phyloP scores from a whole-genome alignment of 2,888 invertebrate species.

The Baronia brevicornis region DNA sequence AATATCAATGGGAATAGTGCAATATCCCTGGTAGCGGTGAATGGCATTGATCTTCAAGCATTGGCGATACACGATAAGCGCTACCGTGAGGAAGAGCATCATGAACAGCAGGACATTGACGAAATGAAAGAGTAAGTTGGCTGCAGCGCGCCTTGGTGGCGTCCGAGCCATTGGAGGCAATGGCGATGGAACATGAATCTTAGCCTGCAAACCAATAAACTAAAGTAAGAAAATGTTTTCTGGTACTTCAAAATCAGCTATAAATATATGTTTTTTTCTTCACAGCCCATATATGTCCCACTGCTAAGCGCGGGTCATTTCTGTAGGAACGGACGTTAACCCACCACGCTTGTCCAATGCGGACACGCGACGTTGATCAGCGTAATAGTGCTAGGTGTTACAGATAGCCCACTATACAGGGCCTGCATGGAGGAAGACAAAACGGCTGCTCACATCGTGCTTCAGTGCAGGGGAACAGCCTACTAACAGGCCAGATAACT shows the following conservation, averaged over 20 bases:
- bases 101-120: slow-evolving; percentile 82
- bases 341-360: too few relatives aligned
- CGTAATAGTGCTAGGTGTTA: too few relatives aligned
- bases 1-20: slow-evolving; percentile 77
- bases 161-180: slow-evolving; percentile 22
- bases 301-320: too few relatives aligned
- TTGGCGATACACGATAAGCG: slow-evolving; percentile 84
- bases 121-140: slow-evolving; percentile 61
- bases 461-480: too few relatives aligned
- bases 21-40: slow-evolving; percentile 80
- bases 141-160: slow-evolving; percentile 14
- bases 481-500: too few relatives aligned
- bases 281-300: neutral
- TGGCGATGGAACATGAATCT: slow-evolving; percentile 67
- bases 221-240: neutral
- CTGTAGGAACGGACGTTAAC: too few relatives aligned
- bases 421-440: too few relatives aligned
- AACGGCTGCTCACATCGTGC: too few relatives aligned
- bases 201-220: slow-evolving; percentile 31
- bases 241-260: too few relatives aligned
- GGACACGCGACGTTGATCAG: too few relatives aligned
- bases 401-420: too few relatives aligned
- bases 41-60: slow-evolving; percentile 64
- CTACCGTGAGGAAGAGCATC: slow-evolving; percentile 81
- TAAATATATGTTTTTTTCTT: too few relatives aligned